Evolutionary conservation across 2,888 invertebrate species (phyloP), one percentile per base, ranked within the genome.

Genomic region (Pherbina coryleti): DNA sequence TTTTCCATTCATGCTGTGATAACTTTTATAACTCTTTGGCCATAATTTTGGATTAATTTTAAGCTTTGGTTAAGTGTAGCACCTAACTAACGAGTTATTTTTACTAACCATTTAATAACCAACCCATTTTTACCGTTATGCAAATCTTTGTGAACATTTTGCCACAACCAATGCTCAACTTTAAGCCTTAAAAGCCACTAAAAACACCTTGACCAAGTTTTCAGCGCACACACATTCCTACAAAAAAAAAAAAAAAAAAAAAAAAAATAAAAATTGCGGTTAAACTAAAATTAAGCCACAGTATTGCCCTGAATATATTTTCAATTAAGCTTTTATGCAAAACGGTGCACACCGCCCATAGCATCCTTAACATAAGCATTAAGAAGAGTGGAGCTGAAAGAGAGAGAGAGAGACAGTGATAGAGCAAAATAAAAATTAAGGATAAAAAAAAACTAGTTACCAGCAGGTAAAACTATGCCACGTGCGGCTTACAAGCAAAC

Each of bases 141-240:
- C 44, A 44, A 44, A 44, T 44, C 44, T 44, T 44, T 44, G 14
- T 1, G 11, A 14, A 44, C 14, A 44, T 44, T 44, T 44, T 44
- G 7, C 4, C 44, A 44, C 11, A 11, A 44, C 44, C 44, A 44
- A 44, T 44, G 44, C 57, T 25, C 22, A 5, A 14, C 22, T 14
- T 11, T 8, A 49, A 49, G 11, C 8, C 17, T 37, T 67, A 44
- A 44, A 69, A 4, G 3, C 34, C 19, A 53, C 44, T 44, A 60
- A 25, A 73, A 73, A 60, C 60, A 73, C 73, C 62, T 73, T 73
- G 73, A 62, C 73, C 62, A 73, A 73, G 37, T 73, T 73, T 73
- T 60, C 17, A 49, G 14, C 14, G 28, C 53, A 55, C 19, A 9
- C 28, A 5, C 9, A 28, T 11, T 5, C 71, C 28, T 14, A 31